Base-by-base conservation (phyloP, 1,140 invertebrate genomes). In the Zaprionus davidi region DNA sequence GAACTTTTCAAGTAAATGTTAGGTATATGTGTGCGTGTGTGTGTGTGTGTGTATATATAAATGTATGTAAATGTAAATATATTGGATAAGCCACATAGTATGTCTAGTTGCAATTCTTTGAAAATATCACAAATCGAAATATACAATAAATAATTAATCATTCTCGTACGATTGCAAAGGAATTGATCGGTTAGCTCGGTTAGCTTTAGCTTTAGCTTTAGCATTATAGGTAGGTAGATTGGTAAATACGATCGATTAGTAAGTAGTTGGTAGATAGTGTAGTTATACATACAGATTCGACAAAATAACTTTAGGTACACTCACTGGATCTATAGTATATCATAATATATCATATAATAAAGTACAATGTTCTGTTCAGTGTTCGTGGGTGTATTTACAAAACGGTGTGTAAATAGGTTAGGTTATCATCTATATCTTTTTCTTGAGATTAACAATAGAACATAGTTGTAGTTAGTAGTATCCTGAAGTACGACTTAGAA, bases 61-160 rank as follows among this genome's bases (percentile, higher is more conserved):
- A 24, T 62, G 53, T 76, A 34, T 34, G 9, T 34, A 34, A 34
- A 28, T 68, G 15, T 38, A 55, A 74, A 66, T 56, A 66, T 85
- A 71, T 77, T 87, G 81, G 58, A 72, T 90, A 90, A 90, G 85
- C 84, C 86, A 90, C 81, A 84, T 88, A 78, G 79, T 90, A 84
- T 70, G 71, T 81, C 76, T 88, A 91, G 88, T 84, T 84, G 79
- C 79, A 88, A 88, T 84, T 87, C 79, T 91, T 88, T 72, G 87
- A 91, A 91, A 91, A 91, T 91, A 91, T 91, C 88, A 91, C 88
- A 91, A 91, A 91, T 88, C 75, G 81, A 88, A 88, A 88, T 90
- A 79, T 78, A 85, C 71, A 90, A 84, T 90, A 88, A 90, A 88
- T 78, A 90, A 87, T 73, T 87, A 82, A 79, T 69, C 65, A 81